phyloP scores from a whole-genome alignment of 2,113 vertebrate genomes.

The Sinocyclocheilus rhinocerous region DNA sequence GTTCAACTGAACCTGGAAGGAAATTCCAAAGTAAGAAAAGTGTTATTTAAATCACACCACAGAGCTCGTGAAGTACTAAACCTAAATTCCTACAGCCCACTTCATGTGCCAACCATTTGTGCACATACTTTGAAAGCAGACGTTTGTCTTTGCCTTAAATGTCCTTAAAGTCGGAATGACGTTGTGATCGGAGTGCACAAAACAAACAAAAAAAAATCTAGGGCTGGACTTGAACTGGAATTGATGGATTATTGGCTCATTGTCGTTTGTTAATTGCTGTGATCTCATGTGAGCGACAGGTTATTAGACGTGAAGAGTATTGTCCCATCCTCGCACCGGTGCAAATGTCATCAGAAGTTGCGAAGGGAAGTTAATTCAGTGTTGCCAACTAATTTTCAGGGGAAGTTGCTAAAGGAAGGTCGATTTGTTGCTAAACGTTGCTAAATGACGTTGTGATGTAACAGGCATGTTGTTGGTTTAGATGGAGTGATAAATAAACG shows the following conservation, averaged over 20 bases:
- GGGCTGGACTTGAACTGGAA: not conserved
- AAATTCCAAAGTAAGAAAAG: conserved; percentile 41
- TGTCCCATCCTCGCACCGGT: not conserved
- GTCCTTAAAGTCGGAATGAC: not conserved
- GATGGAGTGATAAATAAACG: too few species aligned
- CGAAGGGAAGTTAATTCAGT: too few species aligned
- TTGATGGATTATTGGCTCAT: not conserved
- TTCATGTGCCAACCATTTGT: conserved; percentile 17
- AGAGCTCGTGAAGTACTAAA: not conserved
- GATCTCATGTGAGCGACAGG: not conserved
- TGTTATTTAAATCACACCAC: conserved; percentile 33
- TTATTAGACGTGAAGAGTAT: not conserved
- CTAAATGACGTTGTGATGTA: too few species aligned
- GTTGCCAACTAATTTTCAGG: too few species aligned
- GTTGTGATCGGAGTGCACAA: not conserved
- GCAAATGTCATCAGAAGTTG: too few species aligned
- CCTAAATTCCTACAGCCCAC: not conserved
- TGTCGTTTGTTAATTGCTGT: not conserved
- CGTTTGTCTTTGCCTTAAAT: not conserved
- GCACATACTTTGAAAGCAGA: conserved; percentile 18
- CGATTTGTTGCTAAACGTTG: too few species aligned
- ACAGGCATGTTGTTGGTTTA: too few species aligned
- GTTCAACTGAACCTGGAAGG: conserved; percentile 56
- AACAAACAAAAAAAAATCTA: not conserved
- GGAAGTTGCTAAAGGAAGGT: too few species aligned